A percentile compares a stretch with the other conserved stretches of the same genome.
These are phyloP conservation scores for Motacilla alba DNA, from an alignment of 2,113 vertebrate species.

Conservation along the genomic window DNA sequence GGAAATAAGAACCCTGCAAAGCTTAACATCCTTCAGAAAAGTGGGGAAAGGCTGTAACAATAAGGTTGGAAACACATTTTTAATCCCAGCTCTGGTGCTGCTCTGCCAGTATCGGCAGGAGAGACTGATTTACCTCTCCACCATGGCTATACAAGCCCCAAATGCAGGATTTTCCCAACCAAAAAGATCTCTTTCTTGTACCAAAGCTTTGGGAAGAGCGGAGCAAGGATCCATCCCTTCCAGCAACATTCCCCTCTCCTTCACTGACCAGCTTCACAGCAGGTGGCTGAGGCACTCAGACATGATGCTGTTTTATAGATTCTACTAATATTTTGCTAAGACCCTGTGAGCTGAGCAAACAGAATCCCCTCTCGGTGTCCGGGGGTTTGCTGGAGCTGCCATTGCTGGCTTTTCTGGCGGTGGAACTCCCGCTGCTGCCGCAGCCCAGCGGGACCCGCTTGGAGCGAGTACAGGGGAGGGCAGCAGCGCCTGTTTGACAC, in stretches of 20 bases:
- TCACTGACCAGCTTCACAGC: background rate
- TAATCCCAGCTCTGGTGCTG: background rate
- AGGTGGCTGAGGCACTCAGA: background rate
- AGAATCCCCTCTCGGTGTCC: background rate
- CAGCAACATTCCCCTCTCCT: background rate
- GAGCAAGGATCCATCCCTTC: background rate
- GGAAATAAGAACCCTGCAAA: background rate
- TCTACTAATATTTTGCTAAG: background rate
- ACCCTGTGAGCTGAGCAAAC: background rate
- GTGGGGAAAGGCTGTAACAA: background rate
- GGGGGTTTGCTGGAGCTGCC: background rate
- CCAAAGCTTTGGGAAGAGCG: background rate
- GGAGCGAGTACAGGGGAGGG: background rate
- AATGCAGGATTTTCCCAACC: background rate
- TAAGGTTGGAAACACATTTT: background rate
- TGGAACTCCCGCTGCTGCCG: background rate
- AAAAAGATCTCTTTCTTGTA: background rate
- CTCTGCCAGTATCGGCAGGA: background rate
- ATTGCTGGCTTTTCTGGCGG: background rate
- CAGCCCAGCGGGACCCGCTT: constrained; percentile 12
- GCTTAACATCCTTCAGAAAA: background rate
- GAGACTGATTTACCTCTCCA: background rate
- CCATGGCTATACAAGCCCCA: background rate
- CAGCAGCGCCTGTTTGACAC: constrained; percentile 45
- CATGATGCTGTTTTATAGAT: background rate